Percentiles rank a stretch among this genome's conserved stretches.
phyloP scores from a whole-genome alignment of 2,888 invertebrate species.

The Chromoteleia sp. region DNA sequence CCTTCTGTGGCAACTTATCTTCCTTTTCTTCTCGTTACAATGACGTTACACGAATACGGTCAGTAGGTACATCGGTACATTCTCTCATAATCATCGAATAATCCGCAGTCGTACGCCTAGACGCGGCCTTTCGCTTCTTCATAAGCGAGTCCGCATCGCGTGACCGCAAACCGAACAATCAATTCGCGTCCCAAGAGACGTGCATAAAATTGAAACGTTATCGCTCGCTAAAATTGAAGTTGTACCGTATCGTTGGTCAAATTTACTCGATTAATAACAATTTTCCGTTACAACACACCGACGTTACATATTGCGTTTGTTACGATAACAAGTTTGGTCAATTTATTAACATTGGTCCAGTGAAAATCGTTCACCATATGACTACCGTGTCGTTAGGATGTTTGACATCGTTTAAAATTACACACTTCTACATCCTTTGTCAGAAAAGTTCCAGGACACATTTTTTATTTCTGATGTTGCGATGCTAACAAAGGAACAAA shows the following conservation, averaged over 20 bases:
- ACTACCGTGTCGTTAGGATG: too few species aligned
- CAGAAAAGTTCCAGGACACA: too few species aligned
- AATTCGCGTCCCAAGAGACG: slow-evolving; percentile 56
- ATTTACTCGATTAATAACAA: slow-evolving; percentile 48
- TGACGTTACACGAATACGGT: slow-evolving; percentile 70
- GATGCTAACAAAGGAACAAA: too few species aligned
- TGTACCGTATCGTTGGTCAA: neutral
- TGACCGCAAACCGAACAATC: slow-evolving; percentile 66
- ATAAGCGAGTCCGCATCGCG: slow-evolving; percentile 61
- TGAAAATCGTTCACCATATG: too few species aligned
- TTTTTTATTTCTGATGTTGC: too few species aligned
- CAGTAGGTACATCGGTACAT: slow-evolving; percentile 70
- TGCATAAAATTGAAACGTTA: slow-evolving; percentile 60
- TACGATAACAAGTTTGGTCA: too few species aligned
- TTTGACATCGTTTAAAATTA: too few species aligned
- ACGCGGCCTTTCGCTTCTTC: slow-evolving; percentile 65
- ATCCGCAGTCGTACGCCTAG: slow-evolving; percentile 46
- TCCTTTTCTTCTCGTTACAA: slow-evolving; percentile 66
- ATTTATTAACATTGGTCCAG: too few species aligned
- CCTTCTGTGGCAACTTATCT: slow-evolving; percentile 62
- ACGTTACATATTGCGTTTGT: too few species aligned
- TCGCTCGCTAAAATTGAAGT: too few species aligned
- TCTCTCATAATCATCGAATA: slow-evolving; percentile 68
- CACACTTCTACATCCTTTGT: too few species aligned
- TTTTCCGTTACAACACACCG: slow-evolving; percentile 1